These are phyloP conservation scores for Mythimna lalbum DNA, from an alignment of 2,888 invertebrate genomes.

Conservation along the genomic window DNA sequence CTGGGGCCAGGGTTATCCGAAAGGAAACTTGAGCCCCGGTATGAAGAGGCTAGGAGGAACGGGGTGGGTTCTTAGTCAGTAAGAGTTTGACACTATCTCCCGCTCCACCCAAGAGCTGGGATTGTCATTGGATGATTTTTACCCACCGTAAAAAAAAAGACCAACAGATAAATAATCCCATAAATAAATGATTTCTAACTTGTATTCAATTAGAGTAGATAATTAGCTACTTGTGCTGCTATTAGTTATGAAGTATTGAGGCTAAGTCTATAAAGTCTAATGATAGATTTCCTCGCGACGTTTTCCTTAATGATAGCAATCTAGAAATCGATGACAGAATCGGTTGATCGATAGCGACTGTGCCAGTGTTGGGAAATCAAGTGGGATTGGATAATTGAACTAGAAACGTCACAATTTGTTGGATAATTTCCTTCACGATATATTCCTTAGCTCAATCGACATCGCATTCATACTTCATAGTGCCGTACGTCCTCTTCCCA, in stretches of 20 bases:
- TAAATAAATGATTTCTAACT: conserved; percentile 34
- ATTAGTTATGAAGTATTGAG: conserved; percentile 44
- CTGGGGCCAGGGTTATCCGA: too few relatives aligned
- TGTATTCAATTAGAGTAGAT: conserved; percentile 23
- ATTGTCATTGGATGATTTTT: too few relatives aligned
- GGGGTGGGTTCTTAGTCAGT: too few relatives aligned
- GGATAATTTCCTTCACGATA: background rate
- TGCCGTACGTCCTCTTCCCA: too few relatives aligned
- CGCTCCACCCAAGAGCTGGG: too few relatives aligned
- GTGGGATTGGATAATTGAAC: background rate
- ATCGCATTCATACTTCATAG: too few relatives aligned
- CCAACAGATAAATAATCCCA: conserved; percentile 6
- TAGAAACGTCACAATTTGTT: background rate
- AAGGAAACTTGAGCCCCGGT: too few relatives aligned
- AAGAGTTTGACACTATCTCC: too few relatives aligned
- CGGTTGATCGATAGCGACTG: conserved; percentile 30
- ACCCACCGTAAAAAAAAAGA: too few relatives aligned
- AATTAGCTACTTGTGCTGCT: conserved; percentile 15
- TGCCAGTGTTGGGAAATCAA: conserved; percentile 6
- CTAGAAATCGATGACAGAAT: conserved; percentile 33
- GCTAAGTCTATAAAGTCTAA: conserved; percentile 36
- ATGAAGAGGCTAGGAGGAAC: too few relatives aligned
- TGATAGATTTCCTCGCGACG: conserved; percentile 33
- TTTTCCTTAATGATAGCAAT: conserved; percentile 34
- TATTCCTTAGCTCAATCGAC: too few relatives aligned